A percentile compares a stretch with the other conserved stretches of the same genome.
phyloP scores from a whole-genome alignment of 2,888 invertebrate species.

The Melanotus villosus region DNA sequence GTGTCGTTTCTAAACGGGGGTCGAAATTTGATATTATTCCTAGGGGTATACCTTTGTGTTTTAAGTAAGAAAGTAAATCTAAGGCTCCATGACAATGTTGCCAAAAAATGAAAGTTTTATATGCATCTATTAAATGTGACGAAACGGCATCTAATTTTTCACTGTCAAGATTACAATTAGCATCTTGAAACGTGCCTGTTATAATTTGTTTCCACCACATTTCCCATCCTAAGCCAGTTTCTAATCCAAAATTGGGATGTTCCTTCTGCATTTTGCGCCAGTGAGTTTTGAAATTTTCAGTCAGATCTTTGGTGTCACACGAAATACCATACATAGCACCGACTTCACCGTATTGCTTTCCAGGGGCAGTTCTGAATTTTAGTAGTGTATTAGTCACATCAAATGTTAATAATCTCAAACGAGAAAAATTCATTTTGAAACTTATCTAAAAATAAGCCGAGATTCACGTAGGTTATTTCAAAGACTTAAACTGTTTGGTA shows the following conservation, averaged over 20 bases:
- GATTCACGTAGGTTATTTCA: too few relatives aligned
- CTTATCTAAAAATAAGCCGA: neutral
- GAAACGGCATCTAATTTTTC: conserved; percentile 71
- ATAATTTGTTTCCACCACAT: conserved; percentile 88
- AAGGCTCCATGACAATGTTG: conserved; percentile 76
- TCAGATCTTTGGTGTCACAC: conserved; percentile 73
- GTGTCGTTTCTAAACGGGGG: conserved; percentile 80
- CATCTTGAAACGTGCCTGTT: conserved; percentile 74
- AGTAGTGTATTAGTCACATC: conserved; percentile 91
- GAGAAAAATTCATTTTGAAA: conserved; percentile 67
- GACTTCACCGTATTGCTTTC: conserved; percentile 80
- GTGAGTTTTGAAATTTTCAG: conserved; percentile 75
- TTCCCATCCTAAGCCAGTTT: conserved; percentile 79
- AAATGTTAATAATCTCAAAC: conserved; percentile 82
- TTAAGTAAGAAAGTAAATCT: conserved; percentile 76
- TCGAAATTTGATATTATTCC: conserved; percentile 94
- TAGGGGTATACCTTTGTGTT: conserved; percentile 68
- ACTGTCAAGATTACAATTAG: conserved; percentile 64
- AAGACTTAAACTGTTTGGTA: too few relatives aligned
- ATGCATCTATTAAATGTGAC: conserved; percentile 77
- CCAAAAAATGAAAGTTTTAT: conserved; percentile 83
- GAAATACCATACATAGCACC: conserved; percentile 79
- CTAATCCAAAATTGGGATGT: conserved; percentile 87
- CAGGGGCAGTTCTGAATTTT: conserved; percentile 79
- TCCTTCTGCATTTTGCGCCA: conserved; percentile 76